Evolutionary conservation across 1,140 invertebrate genomes (phyloP).

Genomic region (Drosophila quadrilineata): DNA sequence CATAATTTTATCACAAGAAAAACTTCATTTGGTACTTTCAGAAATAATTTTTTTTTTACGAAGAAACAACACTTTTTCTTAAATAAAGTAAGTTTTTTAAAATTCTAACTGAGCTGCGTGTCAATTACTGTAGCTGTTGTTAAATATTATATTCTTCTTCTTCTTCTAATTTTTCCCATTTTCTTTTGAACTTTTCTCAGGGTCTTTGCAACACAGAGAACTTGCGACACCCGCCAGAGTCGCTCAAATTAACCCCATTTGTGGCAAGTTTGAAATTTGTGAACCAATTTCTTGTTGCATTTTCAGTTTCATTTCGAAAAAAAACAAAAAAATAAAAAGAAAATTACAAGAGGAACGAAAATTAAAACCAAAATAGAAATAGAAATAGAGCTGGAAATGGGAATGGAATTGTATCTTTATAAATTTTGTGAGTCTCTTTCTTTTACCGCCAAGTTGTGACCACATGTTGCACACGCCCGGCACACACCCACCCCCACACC

Average conservation of each 20-base stretch:
- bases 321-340: background rate
- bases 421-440: constrained; percentile 15
- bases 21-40: too few species aligned
- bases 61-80: too few species aligned
- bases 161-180: background rate
- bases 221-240: too few species aligned
- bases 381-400: constrained; percentile 8
- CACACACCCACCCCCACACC: constrained; percentile 21
- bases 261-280: constrained; percentile 18
- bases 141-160: background rate
- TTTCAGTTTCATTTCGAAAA: constrained; percentile 5
- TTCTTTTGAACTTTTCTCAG: background rate
- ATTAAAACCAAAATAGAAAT: background rate
- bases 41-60: too few species aligned
- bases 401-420: constrained; percentile 26
- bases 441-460: constrained; percentile 14
- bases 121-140: background rate
- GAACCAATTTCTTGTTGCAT: constrained; percentile 25
- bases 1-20: too few species aligned
- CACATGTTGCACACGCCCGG: constrained; percentile 46
- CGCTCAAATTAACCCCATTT: constrained; percentile 30
- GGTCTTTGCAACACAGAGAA: background rate
- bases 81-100: too few species aligned
- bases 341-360: too few species aligned
- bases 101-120: background rate